Base-by-base conservation (phyloP, 2,797 vertebrate species). In the Rhyacichthys aspro region DNA sequence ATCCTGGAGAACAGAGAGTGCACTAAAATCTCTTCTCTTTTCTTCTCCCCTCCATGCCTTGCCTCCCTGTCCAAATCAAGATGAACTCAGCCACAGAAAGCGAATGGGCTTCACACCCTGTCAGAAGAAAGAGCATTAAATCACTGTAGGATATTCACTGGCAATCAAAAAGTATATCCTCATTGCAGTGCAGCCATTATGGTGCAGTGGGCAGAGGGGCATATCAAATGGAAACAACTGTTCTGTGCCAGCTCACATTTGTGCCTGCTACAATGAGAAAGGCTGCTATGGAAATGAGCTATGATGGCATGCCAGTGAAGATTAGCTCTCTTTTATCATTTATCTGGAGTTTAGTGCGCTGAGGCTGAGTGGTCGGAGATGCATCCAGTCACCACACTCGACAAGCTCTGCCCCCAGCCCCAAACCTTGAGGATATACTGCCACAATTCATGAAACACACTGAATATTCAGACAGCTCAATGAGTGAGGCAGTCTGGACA, bases 1-100 rank as follows among this genome's bases (percentile, higher is more conserved):
- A 94, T 95, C 91, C 79, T 88, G 43, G 85, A 93, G 92, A 92
- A 93, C 88, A 94, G 84, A 87, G 93, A 90, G 93, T 88, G 90
- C 89, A 92, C 89, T 91, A 81, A 88, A 92, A 91, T 88, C 88
- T 90, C 84, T 87, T 74, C 83, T 84, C 85, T 80, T 83, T 83
- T 83, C 82, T 80, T 82, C 68, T 67, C 66, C 66, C 74, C 79
- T 84, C 70, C 65, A 80, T 88, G 87, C 88, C 88, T 77, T 85
- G 86, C 78, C 86, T 87, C 76, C 78, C 79, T 79, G 86, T 89
- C 89, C 85, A 89, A 93, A 90, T 89, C 87, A 79, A 93, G 86
- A 92, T 90, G 77, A 81, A 88, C 85, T 89, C 69, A 70, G 81
- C 88, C 77, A 59, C 74, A 81, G 87, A 84, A 74, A 23, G 65